Conservation (phyloP, 2,113 vertebrate species). For the Gymnarchus niloticus region DNA sequence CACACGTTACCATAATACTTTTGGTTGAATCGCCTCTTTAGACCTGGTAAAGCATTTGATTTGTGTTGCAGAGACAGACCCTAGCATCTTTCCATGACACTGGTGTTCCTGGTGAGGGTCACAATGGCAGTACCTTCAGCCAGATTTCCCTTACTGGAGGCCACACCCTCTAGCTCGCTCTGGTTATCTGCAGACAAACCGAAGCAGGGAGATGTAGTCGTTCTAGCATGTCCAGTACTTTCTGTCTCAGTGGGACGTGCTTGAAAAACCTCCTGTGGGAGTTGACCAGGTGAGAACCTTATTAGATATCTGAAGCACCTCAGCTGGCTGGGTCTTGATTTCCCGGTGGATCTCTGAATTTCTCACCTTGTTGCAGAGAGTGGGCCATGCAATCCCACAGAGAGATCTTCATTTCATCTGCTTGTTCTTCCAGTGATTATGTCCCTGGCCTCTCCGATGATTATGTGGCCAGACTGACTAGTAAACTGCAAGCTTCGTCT, state of each 20-base stretch:
- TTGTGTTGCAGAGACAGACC: neutral
- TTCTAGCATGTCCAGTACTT: neutral
- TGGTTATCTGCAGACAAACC: neutral
- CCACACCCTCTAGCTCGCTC: neutral
- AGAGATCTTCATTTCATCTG: no score
- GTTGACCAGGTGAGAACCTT: no score
- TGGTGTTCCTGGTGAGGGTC: neutral
- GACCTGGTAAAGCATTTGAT: neutral
- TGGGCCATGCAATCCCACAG: neutral
- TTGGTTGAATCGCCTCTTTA: neutral
- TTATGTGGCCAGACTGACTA: neutral
- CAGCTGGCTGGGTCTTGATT: neutral
- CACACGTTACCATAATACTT: neutral
- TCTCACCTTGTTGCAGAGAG: neutral
- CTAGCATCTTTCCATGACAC: neutral
- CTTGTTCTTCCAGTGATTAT: slow-evolving; percentile 4
- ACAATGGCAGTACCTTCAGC: neutral
- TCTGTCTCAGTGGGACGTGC: no score
- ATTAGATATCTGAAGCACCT: neutral
- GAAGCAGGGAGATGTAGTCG: neutral
- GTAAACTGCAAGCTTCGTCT: neutral
- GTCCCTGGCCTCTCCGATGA: neutral
- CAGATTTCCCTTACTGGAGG: neutral
- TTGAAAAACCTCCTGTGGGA: no score
- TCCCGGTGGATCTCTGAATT: neutral